Evolutionary conservation across 2,113 vertebrate species (phyloP).

Genomic region (Aythya baeri): DNA sequence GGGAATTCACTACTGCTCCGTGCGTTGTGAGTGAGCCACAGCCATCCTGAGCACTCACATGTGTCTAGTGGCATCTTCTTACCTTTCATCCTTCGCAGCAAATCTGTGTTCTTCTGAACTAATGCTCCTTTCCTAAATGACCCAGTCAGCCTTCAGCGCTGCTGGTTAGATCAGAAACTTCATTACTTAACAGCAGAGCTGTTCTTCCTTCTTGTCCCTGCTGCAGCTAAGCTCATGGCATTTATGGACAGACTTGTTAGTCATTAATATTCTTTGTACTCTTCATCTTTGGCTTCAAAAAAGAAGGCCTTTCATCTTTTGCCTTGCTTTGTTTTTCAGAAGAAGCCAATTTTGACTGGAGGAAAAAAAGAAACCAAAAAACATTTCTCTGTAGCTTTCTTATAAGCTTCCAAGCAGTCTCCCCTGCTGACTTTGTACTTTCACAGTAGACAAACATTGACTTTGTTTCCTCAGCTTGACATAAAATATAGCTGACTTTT

Average conservation of each 20-base stretch:
- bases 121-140: background rate
- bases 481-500: background rate
- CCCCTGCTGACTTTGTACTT: conserved; percentile 65
- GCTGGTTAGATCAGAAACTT: conserved; percentile 31
- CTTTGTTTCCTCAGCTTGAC: conserved; percentile 19
- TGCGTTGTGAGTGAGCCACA: background rate
- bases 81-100: background rate
- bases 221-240: conserved; percentile 14
- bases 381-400: conserved; percentile 34
- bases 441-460: conserved; percentile 59
- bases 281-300: conserved; percentile 65
- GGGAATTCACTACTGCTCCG: background rate
- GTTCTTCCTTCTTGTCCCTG: conserved; percentile 16
- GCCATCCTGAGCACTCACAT: background rate
- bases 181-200: conserved; percentile 42
- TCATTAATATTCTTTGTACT: conserved; percentile 69
- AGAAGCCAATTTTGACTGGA: conserved; percentile 61
- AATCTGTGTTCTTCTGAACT: background rate
- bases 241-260: conserved; percentile 52
- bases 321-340: conserved; percentile 62
- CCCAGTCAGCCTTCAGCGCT: background rate
- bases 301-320: conserved; percentile 64
- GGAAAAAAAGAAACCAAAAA: conserved; percentile 55
- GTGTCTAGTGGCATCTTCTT: background rate
- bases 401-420: conserved; percentile 36